Base-by-base conservation (phyloP, 2,888 invertebrate genomes). In the Fissipunctia ypsillon region DNA sequence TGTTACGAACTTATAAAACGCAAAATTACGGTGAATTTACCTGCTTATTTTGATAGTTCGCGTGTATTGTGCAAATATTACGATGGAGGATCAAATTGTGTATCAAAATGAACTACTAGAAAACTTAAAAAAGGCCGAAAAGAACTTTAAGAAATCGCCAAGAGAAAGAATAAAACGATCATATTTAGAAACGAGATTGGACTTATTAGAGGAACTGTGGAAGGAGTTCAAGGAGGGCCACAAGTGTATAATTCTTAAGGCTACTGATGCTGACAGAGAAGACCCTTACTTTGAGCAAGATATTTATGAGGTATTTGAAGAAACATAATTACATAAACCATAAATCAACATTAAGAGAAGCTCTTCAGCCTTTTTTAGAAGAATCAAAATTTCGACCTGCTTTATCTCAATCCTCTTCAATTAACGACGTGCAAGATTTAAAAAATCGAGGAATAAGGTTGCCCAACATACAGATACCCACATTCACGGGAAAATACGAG, bases 71-170 rank as follows among this genome's bases (percentile, higher is more conserved):
- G 52, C 25, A 52, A 52, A 45, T 52, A 28, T 28, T 43, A 56
- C 43, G 1, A 70, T 70, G 65, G 64, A 64, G 16, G 54, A 64
- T 22, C 56, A 64, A 16, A 19, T 70, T 14, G 16, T 14, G 1
- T 70, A 75, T 61, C 70, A 70, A 50, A 22, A 28, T 19, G 75
- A 75, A 9, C 48, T 71, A 9, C 7, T 75, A 9, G 70, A 75
- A n/a, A 75, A 61, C 31, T 16, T 70, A 28, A 75, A 59, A 28
- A 69, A 43, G 9, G 50, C 59, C 3, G 69, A 74, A 41, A 74
- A n/a, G 19, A 69, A 73, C 43, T 74, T 45, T 22, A 74, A 52
- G 52, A 71, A 66, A 25, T 19, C 75, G 22, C 75, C 75, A 2
- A 75, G 56, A 43, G 71, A 75, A 7, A 54, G 75, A 22, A 61